These are phyloP conservation scores for Capra hircus DNA, from an alignment of 2,113 vertebrate species.

Conservation along the genomic window DNA sequence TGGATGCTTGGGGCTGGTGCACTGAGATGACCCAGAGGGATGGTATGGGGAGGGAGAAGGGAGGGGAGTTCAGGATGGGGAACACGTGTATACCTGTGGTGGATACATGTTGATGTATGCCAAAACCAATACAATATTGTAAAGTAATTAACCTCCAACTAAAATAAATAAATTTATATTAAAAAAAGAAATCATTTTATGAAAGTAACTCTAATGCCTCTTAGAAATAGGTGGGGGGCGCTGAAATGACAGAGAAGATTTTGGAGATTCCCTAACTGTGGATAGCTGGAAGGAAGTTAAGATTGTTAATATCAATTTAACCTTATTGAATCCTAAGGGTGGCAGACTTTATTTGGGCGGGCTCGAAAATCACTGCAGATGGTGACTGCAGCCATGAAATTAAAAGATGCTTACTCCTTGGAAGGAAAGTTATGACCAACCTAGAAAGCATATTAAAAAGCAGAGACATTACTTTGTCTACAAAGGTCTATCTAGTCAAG, in stretches of 20 bases:
- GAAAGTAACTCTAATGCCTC: not conserved
- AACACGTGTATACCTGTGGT: no score
- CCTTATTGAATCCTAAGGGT: not conserved
- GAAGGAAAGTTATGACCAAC: not conserved
- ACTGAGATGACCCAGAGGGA: no score
- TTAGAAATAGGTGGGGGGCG: fast-evolving
- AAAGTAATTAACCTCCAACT: no score
- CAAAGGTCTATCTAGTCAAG: not conserved
- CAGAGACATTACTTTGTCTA: not conserved
- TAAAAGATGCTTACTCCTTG: not conserved
- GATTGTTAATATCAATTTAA: not conserved
- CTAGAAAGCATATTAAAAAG: not conserved
- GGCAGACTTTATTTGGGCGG: not conserved
- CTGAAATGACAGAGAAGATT: not conserved
- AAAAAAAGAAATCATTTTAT: not conserved
- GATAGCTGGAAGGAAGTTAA: not conserved
- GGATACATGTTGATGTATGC: no score
- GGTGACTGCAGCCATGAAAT: not conserved
- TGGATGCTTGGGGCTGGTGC: no score
- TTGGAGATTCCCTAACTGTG: not conserved
- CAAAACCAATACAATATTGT: no score
- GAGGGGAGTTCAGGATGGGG: no score
- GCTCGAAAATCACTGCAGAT: not conserved
- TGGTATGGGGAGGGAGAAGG: no score
- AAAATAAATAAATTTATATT: no score